Evolutionary conservation across 2,113 vertebrate species (phyloP).

Genomic region (Beaufortia kweichowensis): DNA sequence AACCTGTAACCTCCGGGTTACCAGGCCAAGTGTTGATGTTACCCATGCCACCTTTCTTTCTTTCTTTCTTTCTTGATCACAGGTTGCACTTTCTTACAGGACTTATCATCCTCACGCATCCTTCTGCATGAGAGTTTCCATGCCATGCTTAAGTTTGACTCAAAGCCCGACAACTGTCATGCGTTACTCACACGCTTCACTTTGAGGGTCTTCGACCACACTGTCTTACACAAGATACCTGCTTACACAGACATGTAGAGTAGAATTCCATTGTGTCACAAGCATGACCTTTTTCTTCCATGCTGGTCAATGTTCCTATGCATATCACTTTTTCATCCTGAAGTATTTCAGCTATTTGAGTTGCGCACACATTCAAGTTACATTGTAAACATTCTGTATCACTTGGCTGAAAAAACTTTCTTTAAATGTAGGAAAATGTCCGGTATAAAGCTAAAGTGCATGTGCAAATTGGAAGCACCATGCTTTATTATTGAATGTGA

Average conservation of each 20-base stretch:
- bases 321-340: neutral
- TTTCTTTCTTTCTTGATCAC: too few relatives aligned
- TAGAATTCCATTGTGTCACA: conserved; percentile 9
- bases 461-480: too few relatives aligned
- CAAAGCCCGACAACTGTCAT: neutral
- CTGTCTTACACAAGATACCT: neutral
- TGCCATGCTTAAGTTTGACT: neutral
- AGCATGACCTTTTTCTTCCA: neutral
- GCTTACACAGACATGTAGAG: conserved; percentile 12
- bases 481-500: too few relatives aligned
- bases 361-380: neutral
- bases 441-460: too few relatives aligned
- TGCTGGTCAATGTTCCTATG: neutral
- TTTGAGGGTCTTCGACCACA: conserved; percentile 7
- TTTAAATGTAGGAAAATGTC: too few relatives aligned
- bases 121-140: neutral
- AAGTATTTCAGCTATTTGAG: neutral
- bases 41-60: too few relatives aligned
- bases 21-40: neutral
- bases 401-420: too few relatives aligned
- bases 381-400: too few relatives aligned
- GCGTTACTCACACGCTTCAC: neutral
- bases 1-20: neutral
- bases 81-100: neutral
- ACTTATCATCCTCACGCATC: neutral